Conservation (phyloP, 2,888 invertebrate genomes). For the Neoaliturus tenellus region DNA sequence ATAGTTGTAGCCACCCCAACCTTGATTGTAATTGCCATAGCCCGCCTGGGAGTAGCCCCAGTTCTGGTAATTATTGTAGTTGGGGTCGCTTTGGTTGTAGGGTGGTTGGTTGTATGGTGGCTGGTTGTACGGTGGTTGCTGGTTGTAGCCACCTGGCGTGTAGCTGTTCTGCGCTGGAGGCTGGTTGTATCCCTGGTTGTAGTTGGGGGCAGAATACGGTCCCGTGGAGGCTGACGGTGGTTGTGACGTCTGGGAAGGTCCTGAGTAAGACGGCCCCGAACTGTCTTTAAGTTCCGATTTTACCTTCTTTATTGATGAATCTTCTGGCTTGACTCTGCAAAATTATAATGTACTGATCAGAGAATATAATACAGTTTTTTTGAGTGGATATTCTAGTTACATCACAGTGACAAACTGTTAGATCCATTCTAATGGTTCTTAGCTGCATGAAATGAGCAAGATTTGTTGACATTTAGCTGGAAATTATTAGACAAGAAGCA, state of each 20-base stretch:
- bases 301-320: not conserved
- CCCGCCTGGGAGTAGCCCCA: conserved; percentile 78
- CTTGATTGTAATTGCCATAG: conserved; percentile 76
- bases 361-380: no score
- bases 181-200: conserved; percentile 71
- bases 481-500: no score
- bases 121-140: conserved; percentile 63
- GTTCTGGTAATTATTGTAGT: conserved; percentile 77
- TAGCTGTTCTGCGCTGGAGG: conserved; percentile 70
- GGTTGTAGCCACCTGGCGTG: conserved; percentile 72
- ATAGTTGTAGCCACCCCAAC: conserved; percentile 76
- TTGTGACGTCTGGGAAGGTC: conserved; percentile 47
- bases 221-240: conserved; percentile 32
- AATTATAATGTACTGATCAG: not conserved
- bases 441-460: no score
- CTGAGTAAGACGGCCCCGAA: conserved; percentile 7
- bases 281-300: conserved; percentile 1
- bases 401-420: no score
- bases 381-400: no score
- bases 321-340: conserved; percentile 49
- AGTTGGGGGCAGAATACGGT: conserved; percentile 67
- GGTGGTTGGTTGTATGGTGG: conserved; percentile 71
- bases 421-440: no score
- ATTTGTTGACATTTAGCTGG: no score
- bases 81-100: conserved; percentile 75